phyloP scores from a whole-genome alignment of 1,140 invertebrate species.

The Mactra quadrangularis region DNA sequence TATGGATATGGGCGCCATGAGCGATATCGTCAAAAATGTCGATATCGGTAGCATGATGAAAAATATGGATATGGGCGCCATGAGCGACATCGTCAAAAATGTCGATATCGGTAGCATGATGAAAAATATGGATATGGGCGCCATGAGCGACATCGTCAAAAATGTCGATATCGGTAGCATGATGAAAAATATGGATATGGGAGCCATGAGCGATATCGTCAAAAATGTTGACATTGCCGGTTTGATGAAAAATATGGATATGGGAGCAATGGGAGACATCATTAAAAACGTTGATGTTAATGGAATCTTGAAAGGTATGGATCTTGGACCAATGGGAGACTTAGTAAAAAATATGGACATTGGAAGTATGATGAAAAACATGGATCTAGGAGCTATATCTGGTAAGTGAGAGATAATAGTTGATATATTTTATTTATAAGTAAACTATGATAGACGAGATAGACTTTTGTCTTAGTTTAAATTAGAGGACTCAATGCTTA shows the following conservation, averaged over 20 bases:
- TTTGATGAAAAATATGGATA: conserved; percentile 43
- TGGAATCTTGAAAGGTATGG: conserved; percentile 41
- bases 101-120: conserved; percentile 36
- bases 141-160: conserved; percentile 25
- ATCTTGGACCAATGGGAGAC: conserved; percentile 39
- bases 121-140: conserved; percentile 29
- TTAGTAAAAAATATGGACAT: conserved; percentile 40
- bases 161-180: conserved; percentile 36
- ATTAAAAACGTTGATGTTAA: conserved; percentile 47
- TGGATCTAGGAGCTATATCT: conserved; percentile 33
- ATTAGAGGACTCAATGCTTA: too few relatives aligned
- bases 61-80: conserved; percentile 53
- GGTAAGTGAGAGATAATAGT: conserved; percentile 20
- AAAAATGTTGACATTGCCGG: conserved; percentile 38
- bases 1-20: conserved; percentile 48
- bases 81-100: conserved; percentile 45
- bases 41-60: conserved; percentile 46
- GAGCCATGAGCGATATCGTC: conserved; percentile 37
- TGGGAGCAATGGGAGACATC: conserved; percentile 26
- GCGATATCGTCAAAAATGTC: conserved; percentile 43
- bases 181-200: conserved; percentile 59
- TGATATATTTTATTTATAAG: too few relatives aligned
- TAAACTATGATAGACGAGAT: conserved; percentile 1
- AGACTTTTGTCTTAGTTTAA: too few relatives aligned
- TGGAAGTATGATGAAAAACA: conserved; percentile 38